A percentile compares a stretch with the other conserved stretches of the same genome.
phyloP scores from a whole-genome alignment of 2,113 vertebrate species.

The Perca fluviatilis region DNA sequence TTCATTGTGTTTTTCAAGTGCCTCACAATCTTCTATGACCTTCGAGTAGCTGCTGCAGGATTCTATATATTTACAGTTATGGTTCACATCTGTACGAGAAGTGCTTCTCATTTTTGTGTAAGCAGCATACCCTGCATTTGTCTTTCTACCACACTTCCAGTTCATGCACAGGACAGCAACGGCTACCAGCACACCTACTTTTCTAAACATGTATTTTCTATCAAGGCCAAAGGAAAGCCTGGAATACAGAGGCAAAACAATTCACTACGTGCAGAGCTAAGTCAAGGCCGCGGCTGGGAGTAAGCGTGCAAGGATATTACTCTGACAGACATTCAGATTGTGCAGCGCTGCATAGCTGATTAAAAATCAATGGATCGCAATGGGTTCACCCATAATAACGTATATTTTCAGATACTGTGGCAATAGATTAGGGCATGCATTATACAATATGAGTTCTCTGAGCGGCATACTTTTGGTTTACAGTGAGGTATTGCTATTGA shows the following conservation, averaged over 20 bases:
- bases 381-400: conserved; percentile 12
- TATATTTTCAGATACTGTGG: conserved; percentile 17
- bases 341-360: conserved; percentile 28
- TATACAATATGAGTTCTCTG: not conserved
- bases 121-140: conserved; percentile 40
- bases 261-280: conserved; percentile 30
- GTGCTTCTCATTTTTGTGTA: conserved; percentile 33
- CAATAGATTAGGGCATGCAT: not conserved
- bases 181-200: conserved; percentile 26
- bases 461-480: not conserved
- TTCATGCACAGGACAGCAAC: conserved; percentile 28
- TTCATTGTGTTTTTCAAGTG: conserved; percentile 36
- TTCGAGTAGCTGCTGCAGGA: conserved; percentile 30
- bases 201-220: conserved; percentile 56
- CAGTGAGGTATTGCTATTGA: not conserved
- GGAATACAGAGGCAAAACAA: conserved; percentile 57
- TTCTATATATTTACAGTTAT: conserved; percentile 52
- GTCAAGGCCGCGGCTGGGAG: conserved; percentile 45
- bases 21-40: conserved; percentile 41
- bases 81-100: conserved; percentile 39
- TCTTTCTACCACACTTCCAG: conserved; percentile 37
- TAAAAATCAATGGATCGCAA: conserved; percentile 46
- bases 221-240: conserved; percentile 61
- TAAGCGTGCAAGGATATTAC: conserved; percentile 29
- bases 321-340: conserved; percentile 32